Evolutionary conservation across 2,888 invertebrate genomes (phyloP).

Genomic region (Helicoverpa assulta): DNA sequence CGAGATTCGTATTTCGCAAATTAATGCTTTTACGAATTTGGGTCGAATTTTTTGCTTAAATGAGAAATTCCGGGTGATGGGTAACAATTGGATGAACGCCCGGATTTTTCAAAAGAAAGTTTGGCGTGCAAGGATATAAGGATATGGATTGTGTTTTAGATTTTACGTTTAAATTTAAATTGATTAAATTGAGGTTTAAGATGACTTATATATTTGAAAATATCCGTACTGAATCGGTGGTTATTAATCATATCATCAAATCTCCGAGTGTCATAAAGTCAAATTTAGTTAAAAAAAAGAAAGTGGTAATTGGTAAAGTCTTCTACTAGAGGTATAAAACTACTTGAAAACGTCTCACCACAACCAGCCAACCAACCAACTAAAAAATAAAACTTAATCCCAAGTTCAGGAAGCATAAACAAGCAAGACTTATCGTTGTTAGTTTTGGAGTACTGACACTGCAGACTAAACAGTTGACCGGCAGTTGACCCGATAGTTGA

Average conservation of each 20-base stretch:
- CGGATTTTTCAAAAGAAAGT: not conserved
- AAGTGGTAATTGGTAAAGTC: too few species aligned
- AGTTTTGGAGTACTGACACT: too few species aligned
- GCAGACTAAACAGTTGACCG: too few species aligned
- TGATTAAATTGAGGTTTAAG: not conserved
- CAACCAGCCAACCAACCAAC: not conserved
- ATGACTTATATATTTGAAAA: too few species aligned
- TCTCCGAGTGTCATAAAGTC: too few species aligned
- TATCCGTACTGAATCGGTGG: too few species aligned
- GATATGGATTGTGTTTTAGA: not conserved
- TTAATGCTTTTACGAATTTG: conserved; percentile 54
- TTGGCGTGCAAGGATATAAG: not conserved
- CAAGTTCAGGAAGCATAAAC: not conserved
- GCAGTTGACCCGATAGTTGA: too few species aligned
- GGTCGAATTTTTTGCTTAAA: conserved; percentile 50
- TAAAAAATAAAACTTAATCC: not conserved
- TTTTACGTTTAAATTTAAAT: not conserved
- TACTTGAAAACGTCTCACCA: not conserved
- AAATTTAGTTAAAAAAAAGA: too few species aligned
- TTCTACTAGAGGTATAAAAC: too few species aligned
- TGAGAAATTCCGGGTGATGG: conserved; percentile 15
- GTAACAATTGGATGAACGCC: conserved; percentile 5
- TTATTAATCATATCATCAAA: too few species aligned
- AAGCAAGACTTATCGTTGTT: too few species aligned
- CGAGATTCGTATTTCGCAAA: conserved; percentile 59